Evolutionary conservation across 1,140 invertebrate species (phyloP), one percentile per base, ranked within the genome.

Genomic region (Argopecten irradians): DNA sequence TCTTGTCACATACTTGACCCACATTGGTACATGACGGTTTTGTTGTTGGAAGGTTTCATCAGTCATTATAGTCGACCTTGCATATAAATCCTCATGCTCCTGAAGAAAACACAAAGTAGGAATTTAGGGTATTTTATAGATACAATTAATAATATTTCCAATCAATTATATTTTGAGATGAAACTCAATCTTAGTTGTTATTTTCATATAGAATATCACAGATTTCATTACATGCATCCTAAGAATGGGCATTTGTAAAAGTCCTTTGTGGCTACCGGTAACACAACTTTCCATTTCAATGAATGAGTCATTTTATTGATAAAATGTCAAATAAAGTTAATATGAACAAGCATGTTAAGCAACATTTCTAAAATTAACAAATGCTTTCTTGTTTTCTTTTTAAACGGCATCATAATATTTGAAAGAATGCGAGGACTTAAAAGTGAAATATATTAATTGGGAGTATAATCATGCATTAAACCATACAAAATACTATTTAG

Each of bases 31-130:
- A 86, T 92, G 87, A 88, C 96, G 93, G 86, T 96, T 95, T 41
- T 92, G 90, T 34, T 94, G 89, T 34, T 94, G 87, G 89, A 96
- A 96, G 28, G 96, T 96, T 19, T 93, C 89, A 34, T 93, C 91
- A 8, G 94, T 93, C 28, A 96, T 95, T 16, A 87, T 83, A 3
- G 96, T 95, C 0, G 96, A 96, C 0, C 96, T 92, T 89, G 97
- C 97, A 89, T 94, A 96, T 22, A 99, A 95, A 33, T 96, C 95
- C 83, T 97, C 94, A 94, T 97, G 97, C 91, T 96, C 96, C 92
- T 96, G 90, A 89, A 92, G 89, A 34, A 82, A 82, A 41, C 32
- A 35, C 55, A 41, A n/a, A 32, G 85, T 46, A 35, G 22, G 32
- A 82, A 19, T 5, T 33, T 11, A 71, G 11, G 46, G 55, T 34